Base-by-base conservation (phyloP, 2,113 vertebrate species). In the Mola mola region DNA sequence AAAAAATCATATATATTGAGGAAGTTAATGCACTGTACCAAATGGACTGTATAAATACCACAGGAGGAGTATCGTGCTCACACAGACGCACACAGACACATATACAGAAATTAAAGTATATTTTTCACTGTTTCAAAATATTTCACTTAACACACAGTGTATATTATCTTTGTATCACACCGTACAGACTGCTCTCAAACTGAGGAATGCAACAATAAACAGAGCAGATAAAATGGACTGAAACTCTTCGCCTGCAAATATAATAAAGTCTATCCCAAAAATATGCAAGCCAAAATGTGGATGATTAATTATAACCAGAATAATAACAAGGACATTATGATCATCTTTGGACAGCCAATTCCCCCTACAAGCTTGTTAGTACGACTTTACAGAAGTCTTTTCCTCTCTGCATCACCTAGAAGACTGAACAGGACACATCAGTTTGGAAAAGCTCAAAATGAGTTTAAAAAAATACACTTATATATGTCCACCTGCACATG, bases 301-400 rank as follows among this genome's bases (percentile, higher is more conserved):
- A 72, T 51, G 48, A 25, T 75, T 64, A 26, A 77, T 80, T 85
- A 90, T 29, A 59, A 79, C 34, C 59, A 66, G 29, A 44, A 77
- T n/a, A 66, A 69, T 6, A 65, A 75, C 20, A 78, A 77, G 2
- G 16, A 78, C 50, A 75, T 24, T 13, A 56, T 62, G 51, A 71
- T 36, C 80, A 78, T 96, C 95, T 95, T 98, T 96, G 94, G 95
- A 94, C 92, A 94, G 93, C 90, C 92, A 93, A 90, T 94, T 92
- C 69, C 46, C 79, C 55, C 69, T 60, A 26, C 26, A 42, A 93
- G 88, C n/a, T 92, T 77, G 91, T 94, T 92, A 93, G 90, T 92
- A 94, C 84, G 93, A 92, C 87, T 90, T 92, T 91, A 90, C 91
- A 70, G n/a, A 59, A 57, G 33, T 25, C n/a, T 66, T 66, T 60